Evolutionary conservation across 2,797 vertebrate genomes (phyloP), one percentile per base, ranked within the genome.

Genomic region (Rhinoraja longicauda): DNA sequence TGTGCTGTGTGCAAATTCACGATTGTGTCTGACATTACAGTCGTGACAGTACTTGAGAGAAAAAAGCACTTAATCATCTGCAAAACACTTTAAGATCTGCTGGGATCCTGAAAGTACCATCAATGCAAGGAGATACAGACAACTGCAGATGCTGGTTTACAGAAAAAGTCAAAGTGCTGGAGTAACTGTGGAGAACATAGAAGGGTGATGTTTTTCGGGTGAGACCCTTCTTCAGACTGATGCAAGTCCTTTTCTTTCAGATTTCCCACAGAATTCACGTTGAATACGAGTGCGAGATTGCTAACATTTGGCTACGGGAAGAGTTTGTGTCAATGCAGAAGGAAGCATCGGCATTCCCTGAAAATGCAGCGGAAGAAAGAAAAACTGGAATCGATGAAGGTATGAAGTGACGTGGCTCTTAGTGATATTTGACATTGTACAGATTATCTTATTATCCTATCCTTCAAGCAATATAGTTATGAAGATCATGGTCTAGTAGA

Each of bases 281-380:
- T 94, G 98, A 99, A 96, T 96, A 96, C 84, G 94, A 96, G 90
- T 98, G 98, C 95, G 98, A 99, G 95, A 96, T 99, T 93, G 95
- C 97, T 94, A 96, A 95, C 94, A 97, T 99, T 95, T 95, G 96
- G 93, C 96, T 95, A 70, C 95, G 95, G 12, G 95, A 97, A 94
- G 97, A 99, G 94, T 97, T 97, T 94, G 94, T 94, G 88, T 93
- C 93, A 32, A 96, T 96, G 78, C 94, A 96, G 36, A 94, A 90
- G 93, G 94, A 94, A 93, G 95, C 96, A 6, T 93, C 95, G 93
- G 0, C 93, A 94, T 96, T 97, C 91, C 96, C 96, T 29, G 93
- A 93, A 93, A 93, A 94, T 45, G 82, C 72, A 19, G 53, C 92
- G 53, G 75, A 94, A 79, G 94, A 94, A 36, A 91, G 93, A 72